A percentile compares a stretch with the other conserved stretches of the same genome.
Evolutionary conservation across 1,140 invertebrate species (phyloP).

Genomic region (Zaprionus ghesquierei): DNA sequence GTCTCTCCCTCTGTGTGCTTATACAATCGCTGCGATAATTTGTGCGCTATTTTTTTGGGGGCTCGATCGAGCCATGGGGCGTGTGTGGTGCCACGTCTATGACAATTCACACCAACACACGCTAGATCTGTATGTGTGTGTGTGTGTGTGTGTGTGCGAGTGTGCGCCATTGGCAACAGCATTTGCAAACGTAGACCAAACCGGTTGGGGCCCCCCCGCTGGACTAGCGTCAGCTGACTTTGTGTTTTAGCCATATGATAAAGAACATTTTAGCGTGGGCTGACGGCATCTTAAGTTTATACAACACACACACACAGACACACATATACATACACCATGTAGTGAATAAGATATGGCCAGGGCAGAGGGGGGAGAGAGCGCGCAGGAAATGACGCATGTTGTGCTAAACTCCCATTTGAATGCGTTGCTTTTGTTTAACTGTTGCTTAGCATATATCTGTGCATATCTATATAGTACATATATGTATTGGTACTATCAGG

Average conservation of each 20-base stretch:
- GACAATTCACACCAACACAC: neutral
- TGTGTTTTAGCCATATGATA: slow-evolving; percentile 64
- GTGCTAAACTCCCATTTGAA: neutral
- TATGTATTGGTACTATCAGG: neutral
- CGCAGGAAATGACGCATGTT: slow-evolving; percentile 46
- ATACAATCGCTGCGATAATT: slow-evolving; percentile 69
- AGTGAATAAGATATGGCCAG: slow-evolving; percentile 26
- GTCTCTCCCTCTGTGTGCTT: slow-evolving; percentile 27
- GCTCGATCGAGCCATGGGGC: slow-evolving; percentile 54
- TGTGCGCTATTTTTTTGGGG: slow-evolving; percentile 57
- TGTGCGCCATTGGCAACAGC: slow-evolving; percentile 4
- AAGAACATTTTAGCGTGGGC: slow-evolving; percentile 41
- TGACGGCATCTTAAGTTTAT: slow-evolving; percentile 34
- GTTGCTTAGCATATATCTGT: neutral
- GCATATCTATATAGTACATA: neutral
- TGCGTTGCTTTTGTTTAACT: neutral
- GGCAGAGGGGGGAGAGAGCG: neutral
- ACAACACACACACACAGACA: slow-evolving; percentile 2
- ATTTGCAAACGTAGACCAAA: slow-evolving; percentile 34
- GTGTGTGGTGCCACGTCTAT: slow-evolving; percentile 54
- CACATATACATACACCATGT: no score
- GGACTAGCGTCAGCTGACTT: slow-evolving; percentile 58
- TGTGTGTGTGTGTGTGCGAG: neutral
- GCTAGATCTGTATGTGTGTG: neutral
- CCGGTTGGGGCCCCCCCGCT: slow-evolving; percentile 42